Evolutionary conservation across 2,797 vertebrate genomes (phyloP), one percentile per base, ranked within the genome.

Genomic region (Chloroceryle inda): DNA sequence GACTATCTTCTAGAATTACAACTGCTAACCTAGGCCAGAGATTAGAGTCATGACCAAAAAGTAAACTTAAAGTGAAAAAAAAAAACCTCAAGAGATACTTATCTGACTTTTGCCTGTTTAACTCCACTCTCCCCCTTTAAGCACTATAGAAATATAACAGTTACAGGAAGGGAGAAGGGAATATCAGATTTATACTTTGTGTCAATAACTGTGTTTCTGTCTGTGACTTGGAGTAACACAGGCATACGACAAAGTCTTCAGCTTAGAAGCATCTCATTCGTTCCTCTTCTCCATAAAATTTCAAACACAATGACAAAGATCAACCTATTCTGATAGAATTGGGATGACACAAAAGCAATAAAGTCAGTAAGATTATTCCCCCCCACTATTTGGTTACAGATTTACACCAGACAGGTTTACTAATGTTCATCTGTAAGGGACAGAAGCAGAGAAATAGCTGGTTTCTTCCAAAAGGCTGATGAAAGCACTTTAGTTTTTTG

Each of bases 281-380:
- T 47, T 73, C n/a, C 7, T 69, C 50, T 73, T 67, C 61, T 79
- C 37, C 13, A 5, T 49, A 35, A 26, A 26, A 73, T 64, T 87
- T 73, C 26, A 11, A 69, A 78, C 31, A 64, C 26, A 62, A 19
- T 0, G 0, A 67, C 0, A 0, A 85, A 83, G n/a, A 76, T 16
- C 17, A 85, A 0, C n/a, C 33, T 76, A 4, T 71, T 67, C 12
- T 79, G 45, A 33, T 23, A 79, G 53, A 84, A 72, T 0, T 61
- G 18, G 31, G 19, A 47, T 78, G 63, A 33, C 31, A 78, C 45
- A 79, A 73, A 66, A 83, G 27, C 35, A 77, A 89, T 50, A 56
- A 79, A 92, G 20, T 0, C 58, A 93, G 2, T 55, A 67, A n/a
- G 11, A 13, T 49, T 14, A 40, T 38, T 27, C 26, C 14, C 22